phyloP scores from a whole-genome alignment of 2,113 vertebrate species.

The Isichthys henryi region DNA sequence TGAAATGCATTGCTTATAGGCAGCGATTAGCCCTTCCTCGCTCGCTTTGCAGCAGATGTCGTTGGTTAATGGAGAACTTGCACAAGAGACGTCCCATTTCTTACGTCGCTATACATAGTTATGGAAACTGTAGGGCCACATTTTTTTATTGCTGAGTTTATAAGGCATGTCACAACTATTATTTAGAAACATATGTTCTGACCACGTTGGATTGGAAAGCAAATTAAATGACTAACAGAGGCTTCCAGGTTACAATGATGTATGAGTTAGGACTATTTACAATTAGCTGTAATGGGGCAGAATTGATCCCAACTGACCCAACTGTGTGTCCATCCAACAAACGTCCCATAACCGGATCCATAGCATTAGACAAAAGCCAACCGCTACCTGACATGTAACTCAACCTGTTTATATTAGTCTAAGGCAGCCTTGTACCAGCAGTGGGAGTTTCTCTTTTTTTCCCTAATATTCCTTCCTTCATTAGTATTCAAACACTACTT shows the following conservation, averaged over 20 bases:
- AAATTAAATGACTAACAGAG: background rate
- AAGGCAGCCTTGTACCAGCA: background rate
- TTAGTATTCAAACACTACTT: background rate
- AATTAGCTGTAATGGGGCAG: background rate
- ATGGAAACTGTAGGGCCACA: background rate
- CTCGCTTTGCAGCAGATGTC: background rate
- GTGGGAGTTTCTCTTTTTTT: background rate
- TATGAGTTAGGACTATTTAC: constrained; percentile 6
- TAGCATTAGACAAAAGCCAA: background rate
- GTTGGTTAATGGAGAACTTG: background rate
- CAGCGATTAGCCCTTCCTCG: background rate
- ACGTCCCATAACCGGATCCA: background rate
- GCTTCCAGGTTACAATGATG: background rate
- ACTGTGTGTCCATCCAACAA: background rate
- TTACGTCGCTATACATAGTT: background rate
- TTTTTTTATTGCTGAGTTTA: constrained; percentile 2
- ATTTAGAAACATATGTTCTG: background rate
- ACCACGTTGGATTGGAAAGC: background rate
- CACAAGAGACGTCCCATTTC: background rate
- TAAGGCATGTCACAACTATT: background rate
- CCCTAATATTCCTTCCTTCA: background rate
- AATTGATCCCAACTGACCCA: background rate
- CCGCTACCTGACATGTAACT: background rate
- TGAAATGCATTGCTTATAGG: background rate
- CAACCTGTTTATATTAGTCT: background rate